These are phyloP conservation scores for Tanypteryx hageni DNA, from an alignment of 2,888 invertebrate species.

Conservation along the genomic window DNA sequence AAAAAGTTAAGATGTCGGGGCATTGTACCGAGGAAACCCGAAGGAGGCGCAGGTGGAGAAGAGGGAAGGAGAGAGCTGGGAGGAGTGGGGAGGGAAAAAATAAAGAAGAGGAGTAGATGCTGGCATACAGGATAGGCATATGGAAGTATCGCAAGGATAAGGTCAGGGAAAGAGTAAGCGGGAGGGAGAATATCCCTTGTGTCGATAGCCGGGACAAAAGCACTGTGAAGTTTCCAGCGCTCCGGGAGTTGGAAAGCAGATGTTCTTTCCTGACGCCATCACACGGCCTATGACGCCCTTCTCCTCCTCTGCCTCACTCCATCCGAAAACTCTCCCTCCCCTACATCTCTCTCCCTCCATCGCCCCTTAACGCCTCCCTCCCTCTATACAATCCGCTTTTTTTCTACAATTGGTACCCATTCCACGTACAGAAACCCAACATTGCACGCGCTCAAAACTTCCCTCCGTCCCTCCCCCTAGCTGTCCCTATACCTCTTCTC, in stretches of 20 bases:
- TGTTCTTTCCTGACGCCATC: constrained; percentile 61
- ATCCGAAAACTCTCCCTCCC: neutral
- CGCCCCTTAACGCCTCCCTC: neutral
- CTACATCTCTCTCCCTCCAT: neutral
- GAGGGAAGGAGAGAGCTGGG: neutral
- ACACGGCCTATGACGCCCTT: neutral
- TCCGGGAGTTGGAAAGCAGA: constrained; percentile 59
- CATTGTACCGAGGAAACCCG: neutral
- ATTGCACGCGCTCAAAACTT: constrained; percentile 4
- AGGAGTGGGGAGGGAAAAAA: neutral
- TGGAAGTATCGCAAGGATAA: constrained; percentile 54
- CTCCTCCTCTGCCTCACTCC: neutral
- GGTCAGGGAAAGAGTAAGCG: constrained; percentile 36
- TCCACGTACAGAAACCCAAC: neutral
- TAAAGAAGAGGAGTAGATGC: neutral
- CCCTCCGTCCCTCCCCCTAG: neutral
- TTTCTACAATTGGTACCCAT: neutral
- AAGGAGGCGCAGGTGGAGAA: constrained; percentile 33
- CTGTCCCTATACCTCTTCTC: neutral
- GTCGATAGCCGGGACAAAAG: constrained; percentile 59
- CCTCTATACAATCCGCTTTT: neutral
- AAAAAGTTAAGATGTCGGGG: neutral
- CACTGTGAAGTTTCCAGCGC: constrained; percentile 50
- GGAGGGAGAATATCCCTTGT: constrained; percentile 1
- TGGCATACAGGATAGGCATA: neutral